Conservation (phyloP, 2,113 vertebrate species). For the Cepphus grylle region DNA sequence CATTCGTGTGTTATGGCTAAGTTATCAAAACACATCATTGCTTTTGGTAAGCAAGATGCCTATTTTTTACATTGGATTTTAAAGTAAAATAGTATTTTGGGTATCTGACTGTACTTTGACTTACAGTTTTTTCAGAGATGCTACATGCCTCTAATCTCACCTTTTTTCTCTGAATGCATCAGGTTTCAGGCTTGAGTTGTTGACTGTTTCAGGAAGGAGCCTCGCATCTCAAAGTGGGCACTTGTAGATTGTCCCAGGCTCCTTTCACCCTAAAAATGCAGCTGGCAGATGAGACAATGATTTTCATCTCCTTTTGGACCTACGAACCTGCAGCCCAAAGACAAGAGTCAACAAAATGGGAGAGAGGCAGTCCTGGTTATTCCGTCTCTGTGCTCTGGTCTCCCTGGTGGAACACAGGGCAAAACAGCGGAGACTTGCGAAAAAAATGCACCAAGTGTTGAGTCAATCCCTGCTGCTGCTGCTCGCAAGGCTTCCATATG, state of each 20-base stretch:
- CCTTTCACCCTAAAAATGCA: background rate
- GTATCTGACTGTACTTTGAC: background rate
- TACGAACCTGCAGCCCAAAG: background rate
- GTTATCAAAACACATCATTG: background rate
- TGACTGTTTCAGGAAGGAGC: background rate
- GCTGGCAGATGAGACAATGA: background rate
- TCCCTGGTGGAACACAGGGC: background rate
- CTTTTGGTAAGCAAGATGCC: background rate
- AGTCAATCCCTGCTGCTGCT: background rate
- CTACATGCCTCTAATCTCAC: background rate
- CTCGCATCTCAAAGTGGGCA: background rate
- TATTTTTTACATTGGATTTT: background rate
- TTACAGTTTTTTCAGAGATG: background rate
- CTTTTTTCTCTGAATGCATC: background rate
- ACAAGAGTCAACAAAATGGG: background rate
- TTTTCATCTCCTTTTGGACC: background rate
- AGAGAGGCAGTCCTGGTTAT: background rate
- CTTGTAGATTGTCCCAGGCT: background rate
- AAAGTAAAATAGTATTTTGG: background rate
- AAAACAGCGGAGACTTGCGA: background rate
- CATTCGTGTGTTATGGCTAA: background rate
- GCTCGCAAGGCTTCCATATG: background rate
- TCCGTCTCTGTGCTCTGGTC: background rate
- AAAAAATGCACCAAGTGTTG: background rate
- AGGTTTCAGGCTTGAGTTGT: background rate